Evolutionary conservation across 2,113 vertebrate genomes (phyloP).

Genomic region (Apodemus speciosus): DNA sequence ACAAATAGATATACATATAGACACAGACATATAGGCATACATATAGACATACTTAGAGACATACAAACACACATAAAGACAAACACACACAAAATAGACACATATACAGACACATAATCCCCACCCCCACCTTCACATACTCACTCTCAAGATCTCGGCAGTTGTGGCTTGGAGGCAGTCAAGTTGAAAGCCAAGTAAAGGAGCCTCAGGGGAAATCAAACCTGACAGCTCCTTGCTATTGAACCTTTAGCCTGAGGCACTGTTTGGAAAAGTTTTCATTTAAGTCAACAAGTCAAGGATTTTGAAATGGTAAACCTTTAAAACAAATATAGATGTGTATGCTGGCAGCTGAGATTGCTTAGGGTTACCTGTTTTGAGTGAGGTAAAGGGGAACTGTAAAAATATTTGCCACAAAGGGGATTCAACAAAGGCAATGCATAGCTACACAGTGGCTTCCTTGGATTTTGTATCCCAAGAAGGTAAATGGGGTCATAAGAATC

Average conservation of each 20-base stretch:
- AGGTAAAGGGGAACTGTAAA: not conserved
- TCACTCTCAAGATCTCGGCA: not conserved
- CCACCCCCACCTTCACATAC: not conserved
- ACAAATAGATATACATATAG: not conserved
- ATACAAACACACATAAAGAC: not conserved
- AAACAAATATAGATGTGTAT: not conserved
- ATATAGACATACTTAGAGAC: not conserved
- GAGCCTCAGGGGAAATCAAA: not conserved
- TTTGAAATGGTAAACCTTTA: not conserved
- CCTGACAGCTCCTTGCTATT: not conserved
- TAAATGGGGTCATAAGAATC: not conserved
- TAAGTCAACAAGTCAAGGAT: not conserved
- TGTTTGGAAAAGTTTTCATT: not conserved
- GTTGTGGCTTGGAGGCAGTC: not conserved
- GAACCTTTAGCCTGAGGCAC: not conserved
- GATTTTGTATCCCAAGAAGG: not conserved
- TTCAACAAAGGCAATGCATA: not conserved
- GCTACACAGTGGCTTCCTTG: not conserved
- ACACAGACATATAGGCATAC: not conserved
- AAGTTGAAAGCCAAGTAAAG: not conserved
- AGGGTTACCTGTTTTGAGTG: not conserved
- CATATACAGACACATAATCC: not conserved
- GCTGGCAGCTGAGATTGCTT: not conserved
- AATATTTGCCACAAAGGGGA: not conserved
- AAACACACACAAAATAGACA: not conserved